Evolutionary conservation across 1,140 invertebrate genomes (phyloP), one percentile per base, ranked within the genome.

Genomic region (Belonocnema kinseyi): DNA sequence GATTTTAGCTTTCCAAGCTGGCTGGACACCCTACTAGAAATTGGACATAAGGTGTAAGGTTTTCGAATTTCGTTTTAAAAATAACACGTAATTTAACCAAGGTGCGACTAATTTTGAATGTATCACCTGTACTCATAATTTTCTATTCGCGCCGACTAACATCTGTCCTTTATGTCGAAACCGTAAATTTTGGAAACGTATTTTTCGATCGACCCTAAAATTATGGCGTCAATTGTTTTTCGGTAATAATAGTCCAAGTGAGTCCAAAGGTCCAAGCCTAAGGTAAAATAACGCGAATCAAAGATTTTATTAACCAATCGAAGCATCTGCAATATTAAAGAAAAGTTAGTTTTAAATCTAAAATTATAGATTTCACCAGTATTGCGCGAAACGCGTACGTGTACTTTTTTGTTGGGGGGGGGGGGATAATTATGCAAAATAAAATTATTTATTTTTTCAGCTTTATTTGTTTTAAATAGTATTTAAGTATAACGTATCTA

Each of bases 171-270:
- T 76, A 75, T 79, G 58, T 51, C 54, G 33, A 73, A 50, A 56
- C 58, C 21, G 79, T 50, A 77, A 80, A 80, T 84, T 85, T 86
- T 74, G 76, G 77, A 79, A 85, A 83, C 73, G 78, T 52, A 77
- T 66, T 77, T 77, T 56, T 76, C n/a, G 70, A n/a, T 66, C 77
- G 40, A 84, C 83, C 82, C 84, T 85, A 82, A 73, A 56, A 86
- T 85, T 86, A 85, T 78, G 80, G 77, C 50, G 72, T 33, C 75
- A 82, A 78, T 87, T 82, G 77, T 85, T 87, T 85, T 81, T 78
- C 75, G 74, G 79, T 86, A 87, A 87, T 87, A 81, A 86, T 79
- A 86, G 84, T 82, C 75, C 54, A 50, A 66, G 40, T 33, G 26
- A 5, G 26, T 33, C 5, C 4, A 33, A 5, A 4, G 26, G 26